Evolutionary conservation across 1,140 invertebrate genomes (phyloP).

Genomic region (Helicoverpa armigera): DNA sequence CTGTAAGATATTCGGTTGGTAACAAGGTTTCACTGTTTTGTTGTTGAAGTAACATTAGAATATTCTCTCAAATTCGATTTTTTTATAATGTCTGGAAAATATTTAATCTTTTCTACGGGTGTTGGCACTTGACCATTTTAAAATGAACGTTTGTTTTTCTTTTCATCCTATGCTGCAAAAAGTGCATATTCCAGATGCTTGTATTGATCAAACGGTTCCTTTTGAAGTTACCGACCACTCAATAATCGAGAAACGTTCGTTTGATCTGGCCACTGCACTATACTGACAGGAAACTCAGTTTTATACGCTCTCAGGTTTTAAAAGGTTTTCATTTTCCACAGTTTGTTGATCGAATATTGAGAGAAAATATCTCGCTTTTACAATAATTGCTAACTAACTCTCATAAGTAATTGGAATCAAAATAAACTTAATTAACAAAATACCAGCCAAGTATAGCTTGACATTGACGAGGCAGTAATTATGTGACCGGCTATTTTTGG

Average conservation of each 20-base stretch:
- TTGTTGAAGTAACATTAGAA: too few species aligned
- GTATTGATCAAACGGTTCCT: neutral
- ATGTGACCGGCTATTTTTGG: neutral
- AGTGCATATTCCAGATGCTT: neutral
- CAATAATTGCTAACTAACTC: neutral
- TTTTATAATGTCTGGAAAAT: too few species aligned
- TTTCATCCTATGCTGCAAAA: neutral
- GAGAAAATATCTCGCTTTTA: too few species aligned
- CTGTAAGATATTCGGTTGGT: neutral
- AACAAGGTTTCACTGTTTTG: neutral
- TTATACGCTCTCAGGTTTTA: neutral
- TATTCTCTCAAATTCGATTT: too few species aligned
- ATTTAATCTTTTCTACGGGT: too few species aligned
- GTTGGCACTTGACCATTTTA: neutral
- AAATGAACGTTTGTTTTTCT: neutral
- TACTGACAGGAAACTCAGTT: neutral
- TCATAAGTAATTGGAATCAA: neutral
- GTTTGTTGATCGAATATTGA: neutral
- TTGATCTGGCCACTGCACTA: neutral
- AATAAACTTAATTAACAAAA: neutral
- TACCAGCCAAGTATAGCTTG: neutral
- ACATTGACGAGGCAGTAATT: slow-evolving; percentile 9
- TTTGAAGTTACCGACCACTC: slow-evolving; percentile 1
- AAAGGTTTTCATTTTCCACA: neutral
- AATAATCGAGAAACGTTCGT: neutral